Conservation (phyloP, 2,888 invertebrate genomes). For the Eledona agricola region DNA sequence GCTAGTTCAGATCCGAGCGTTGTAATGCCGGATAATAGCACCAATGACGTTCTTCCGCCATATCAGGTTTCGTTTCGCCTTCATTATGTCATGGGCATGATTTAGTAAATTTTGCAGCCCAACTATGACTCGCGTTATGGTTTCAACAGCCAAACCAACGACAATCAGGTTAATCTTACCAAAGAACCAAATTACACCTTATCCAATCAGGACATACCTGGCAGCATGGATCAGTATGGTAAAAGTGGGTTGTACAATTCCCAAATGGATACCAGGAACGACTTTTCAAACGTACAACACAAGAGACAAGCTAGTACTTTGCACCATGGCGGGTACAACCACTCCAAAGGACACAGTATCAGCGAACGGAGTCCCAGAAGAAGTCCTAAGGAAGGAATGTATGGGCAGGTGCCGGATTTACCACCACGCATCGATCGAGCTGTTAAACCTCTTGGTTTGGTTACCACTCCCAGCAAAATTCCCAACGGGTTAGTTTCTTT, state of each 20-base stretch:
- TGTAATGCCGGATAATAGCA: conserved; percentile 87
- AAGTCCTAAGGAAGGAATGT: conserved; percentile 55
- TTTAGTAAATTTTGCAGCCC: conserved; percentile 51
- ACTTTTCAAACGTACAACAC: conserved; percentile 53
- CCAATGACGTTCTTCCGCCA: conserved; percentile 81
- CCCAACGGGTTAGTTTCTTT: conserved; percentile 51
- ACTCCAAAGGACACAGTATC: conserved; percentile 55
- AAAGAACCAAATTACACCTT: conserved; percentile 56
- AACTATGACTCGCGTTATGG: conserved; percentile 61
- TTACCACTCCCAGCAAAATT: conserved; percentile 58
- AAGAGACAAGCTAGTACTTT: conserved; percentile 59
- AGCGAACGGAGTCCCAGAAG: conserved; percentile 54
- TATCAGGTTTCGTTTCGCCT: conserved; percentile 75
- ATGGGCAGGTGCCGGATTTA: conserved; percentile 73
- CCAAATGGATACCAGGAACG: conserved; percentile 42
- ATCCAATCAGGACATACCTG: conserved; percentile 56
- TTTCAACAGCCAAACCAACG: conserved; percentile 49
- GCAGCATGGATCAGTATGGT: conserved; percentile 49
- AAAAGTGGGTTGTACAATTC: conserved; percentile 45
- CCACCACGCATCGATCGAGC: conserved; percentile 85
- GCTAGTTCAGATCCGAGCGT: conserved; percentile 95
- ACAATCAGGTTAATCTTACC: conserved; percentile 39
- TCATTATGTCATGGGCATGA: conserved; percentile 1
- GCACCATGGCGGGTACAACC: conserved; percentile 54
- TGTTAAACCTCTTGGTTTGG: conserved; percentile 74